Base-by-base conservation (phyloP, 37 sponge, comb jelly and placozoan species). In the Halichondria panicea region DNA sequence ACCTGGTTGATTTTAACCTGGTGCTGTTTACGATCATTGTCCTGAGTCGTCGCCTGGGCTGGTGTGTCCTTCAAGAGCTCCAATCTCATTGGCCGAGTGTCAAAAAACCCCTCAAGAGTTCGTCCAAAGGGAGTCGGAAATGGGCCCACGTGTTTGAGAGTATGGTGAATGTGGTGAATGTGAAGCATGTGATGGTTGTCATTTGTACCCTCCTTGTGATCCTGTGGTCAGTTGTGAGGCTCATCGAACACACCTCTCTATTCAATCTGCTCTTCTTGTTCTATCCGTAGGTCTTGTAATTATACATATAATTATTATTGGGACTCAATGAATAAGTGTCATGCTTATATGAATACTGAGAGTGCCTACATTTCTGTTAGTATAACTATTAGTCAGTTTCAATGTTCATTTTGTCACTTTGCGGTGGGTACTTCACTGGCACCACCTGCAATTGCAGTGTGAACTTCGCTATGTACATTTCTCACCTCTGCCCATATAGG, bases 251-350 rank as follows among this genome's bases (percentile, higher is more conserved):
- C 11, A 74, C 91, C 1, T 81, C 91, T 9, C 43, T 90, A 28
- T 90, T 84, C 77, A 84, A 90, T 77, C 68, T 82, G 27, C 81
- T 90, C 54, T 90, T 90, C 44, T 77, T 90, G 27, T 84, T 90
- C 43, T 90, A 90, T 70, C 91, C 91, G 91, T 90, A 64, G 81
- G 91, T 78, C 19, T 7, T 58, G 8, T n/a, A n/a, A n/a, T 21
- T 58, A n/a, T 58, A 25, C 25, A 58, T 58, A 58, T 58, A 25
- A 58, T 58, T n/a, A n/a, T n/a, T n/a, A n/a, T n/a, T n/a, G n/a
- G n/a, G n/a, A n/a, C n/a, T n/a, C n/a, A n/a, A n/a, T n/a, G n/a
- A n/a, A n/a, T n/a, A n/a, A n/a, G n/a, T n/a, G n/a, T n/a, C n/a
- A n/a, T n/a, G n/a, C n/a, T n/a, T n/a, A n/a, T n/a, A n/a, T n/a